phyloP scores from a whole-genome alignment of 2,888 invertebrate species.

The Cataglyphis livida region DNA sequence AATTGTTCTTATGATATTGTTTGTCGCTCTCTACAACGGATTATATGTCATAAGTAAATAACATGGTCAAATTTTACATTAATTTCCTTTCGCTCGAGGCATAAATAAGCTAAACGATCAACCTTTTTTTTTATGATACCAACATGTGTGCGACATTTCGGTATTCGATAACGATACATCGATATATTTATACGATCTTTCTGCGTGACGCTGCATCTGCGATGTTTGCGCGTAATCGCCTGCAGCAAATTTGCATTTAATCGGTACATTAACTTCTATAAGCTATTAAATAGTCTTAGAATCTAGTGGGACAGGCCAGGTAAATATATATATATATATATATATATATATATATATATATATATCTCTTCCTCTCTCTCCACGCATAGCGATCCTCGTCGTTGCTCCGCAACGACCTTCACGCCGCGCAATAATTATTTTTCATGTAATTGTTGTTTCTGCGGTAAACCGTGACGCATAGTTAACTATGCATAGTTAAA shows the following conservation, averaged over 20 bases:
- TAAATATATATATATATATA: slow-evolving; percentile 21
- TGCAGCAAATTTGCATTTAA: slow-evolving; percentile 45
- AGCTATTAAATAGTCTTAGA: slow-evolving; percentile 33
- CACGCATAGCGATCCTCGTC: slow-evolving; percentile 50
- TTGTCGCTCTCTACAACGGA: background rate
- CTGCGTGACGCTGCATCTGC: slow-evolving; percentile 31
- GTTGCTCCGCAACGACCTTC: slow-evolving; percentile 62
- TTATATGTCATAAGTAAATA: background rate
- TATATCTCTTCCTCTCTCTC: slow-evolving; percentile 48
- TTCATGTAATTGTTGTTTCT: slow-evolving; percentile 61
- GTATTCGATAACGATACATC: background rate
- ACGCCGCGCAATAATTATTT: slow-evolving; percentile 58
- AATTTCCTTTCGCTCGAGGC: background rate
- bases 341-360: too few species aligned
- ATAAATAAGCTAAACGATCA: background rate
- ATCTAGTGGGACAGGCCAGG: slow-evolving; percentile 25
- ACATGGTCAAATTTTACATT: background rate
- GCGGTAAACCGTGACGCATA: slow-evolving; percentile 66
- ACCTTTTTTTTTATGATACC: background rate
- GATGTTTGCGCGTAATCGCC: slow-evolving; percentile 25
- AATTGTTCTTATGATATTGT: background rate
- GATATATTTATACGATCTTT: slow-evolving; percentile 22
- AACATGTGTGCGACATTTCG: background rate
- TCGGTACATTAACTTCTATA: slow-evolving; percentile 43
- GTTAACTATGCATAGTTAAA: slow-evolving; percentile 37